Percentiles rank a stretch among this genome's conserved stretches.
Evolutionary conservation across 1,140 invertebrate species (phyloP).

Genomic region (Probaryconus sp.): DNA sequence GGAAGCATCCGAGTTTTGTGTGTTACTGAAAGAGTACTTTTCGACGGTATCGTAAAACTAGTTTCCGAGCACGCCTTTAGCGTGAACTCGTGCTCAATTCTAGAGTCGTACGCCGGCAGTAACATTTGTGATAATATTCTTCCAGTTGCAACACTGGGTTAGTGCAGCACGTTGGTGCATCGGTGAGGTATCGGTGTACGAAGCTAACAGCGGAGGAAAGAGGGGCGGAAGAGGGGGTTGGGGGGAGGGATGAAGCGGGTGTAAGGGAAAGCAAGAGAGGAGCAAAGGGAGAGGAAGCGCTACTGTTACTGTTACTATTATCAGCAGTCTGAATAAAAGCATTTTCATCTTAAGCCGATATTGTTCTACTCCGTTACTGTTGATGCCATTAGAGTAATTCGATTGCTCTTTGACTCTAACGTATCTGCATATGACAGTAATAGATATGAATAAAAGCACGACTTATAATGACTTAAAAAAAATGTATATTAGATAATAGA

Average conservation of each 20-base stretch:
- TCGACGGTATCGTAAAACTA: conserved; percentile 56
- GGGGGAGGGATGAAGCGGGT: conserved; percentile 20
- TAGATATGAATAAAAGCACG: too few relatives aligned
- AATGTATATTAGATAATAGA: too few relatives aligned
- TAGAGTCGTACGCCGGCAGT: conserved; percentile 55
- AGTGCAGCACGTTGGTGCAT: conserved; percentile 52
- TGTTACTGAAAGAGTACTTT: conserved; percentile 46
- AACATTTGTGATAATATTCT: conserved; percentile 57
- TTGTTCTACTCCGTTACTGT: too few relatives aligned
- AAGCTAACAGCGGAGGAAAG: conserved; percentile 2
- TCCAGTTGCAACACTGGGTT: conserved; percentile 45
- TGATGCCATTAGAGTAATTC: too few relatives aligned
- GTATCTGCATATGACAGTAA: too few relatives aligned
- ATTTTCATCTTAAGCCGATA: too few relatives aligned
- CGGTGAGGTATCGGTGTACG: conserved; percentile 42
- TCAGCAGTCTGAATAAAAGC: too few relatives aligned
- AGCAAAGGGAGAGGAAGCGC: conserved; percentile 27
- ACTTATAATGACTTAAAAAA: too few relatives aligned
- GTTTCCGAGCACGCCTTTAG: conserved; percentile 46
- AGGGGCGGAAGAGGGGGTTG: conserved; percentile 21
- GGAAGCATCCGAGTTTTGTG: conserved; percentile 50
- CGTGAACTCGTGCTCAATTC: conserved; percentile 55
- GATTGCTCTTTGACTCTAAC: too few relatives aligned
- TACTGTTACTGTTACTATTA: too few relatives aligned
- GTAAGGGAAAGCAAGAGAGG: conserved; percentile 22